Evolutionary conservation across 2,888 invertebrate genomes (phyloP).

Genomic region (Andricus quercusramuli): DNA sequence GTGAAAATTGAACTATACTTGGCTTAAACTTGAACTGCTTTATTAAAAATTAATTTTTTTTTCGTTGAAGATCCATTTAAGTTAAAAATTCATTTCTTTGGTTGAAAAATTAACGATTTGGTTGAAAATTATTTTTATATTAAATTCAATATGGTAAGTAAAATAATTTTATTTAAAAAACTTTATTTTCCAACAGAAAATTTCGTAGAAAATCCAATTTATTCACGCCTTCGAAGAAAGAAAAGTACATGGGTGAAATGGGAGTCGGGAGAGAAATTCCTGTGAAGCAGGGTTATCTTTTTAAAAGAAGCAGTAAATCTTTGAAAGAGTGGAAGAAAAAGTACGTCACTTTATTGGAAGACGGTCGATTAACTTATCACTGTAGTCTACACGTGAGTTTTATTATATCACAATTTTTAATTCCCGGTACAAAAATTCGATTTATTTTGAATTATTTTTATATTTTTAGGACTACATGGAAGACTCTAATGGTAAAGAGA

Average conservation of each 20-base stretch:
- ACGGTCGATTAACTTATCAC: constrained; percentile 97
- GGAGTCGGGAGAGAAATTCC: constrained; percentile 98
- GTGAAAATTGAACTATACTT: too few species aligned
- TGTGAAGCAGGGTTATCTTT: constrained; percentile 96
- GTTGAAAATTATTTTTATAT: too few species aligned
- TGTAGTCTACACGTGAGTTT: constrained; percentile 94
- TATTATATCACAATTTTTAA: neutral
- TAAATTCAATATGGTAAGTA: too few species aligned
- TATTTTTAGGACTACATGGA: constrained; percentile 92
- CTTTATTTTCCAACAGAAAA: constrained; percentile 83
- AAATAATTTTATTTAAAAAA: too few species aligned
- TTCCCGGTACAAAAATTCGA: neutral
- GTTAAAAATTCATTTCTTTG: too few species aligned
- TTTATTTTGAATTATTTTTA: neutral
- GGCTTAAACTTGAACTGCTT: too few species aligned
- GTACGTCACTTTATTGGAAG: constrained; percentile 96
- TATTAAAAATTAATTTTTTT: too few species aligned
- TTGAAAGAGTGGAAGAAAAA: constrained; percentile 99
- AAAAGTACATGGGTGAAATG: constrained; percentile 90
- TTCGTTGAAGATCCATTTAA: too few species aligned
- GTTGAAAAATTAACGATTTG: too few species aligned
- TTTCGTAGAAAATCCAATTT: constrained; percentile 96
- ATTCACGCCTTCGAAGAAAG: constrained; percentile 94
- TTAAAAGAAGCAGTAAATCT: constrained; percentile 97
- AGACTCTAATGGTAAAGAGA: constrained; percentile 96